A percentile compares a stretch with the other conserved stretches of the same genome.
phyloP scores from a whole-genome alignment of 53 echinoderm and acorn worm species.

The Zoroaster sp. region DNA sequence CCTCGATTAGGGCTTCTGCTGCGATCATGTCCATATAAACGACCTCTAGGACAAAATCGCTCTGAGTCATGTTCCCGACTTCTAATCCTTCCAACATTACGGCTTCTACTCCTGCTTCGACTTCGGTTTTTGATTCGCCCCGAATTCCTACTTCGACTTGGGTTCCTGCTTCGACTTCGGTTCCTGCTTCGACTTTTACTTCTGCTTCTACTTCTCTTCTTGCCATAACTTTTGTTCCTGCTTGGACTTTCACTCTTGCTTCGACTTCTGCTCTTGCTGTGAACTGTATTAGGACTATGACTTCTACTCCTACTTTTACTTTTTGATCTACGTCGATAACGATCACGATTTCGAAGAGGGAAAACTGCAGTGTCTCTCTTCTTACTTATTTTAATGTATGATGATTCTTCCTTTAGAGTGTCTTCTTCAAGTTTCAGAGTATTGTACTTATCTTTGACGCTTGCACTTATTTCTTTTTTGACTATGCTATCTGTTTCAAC shows the following conservation, averaged over 20 bases:
- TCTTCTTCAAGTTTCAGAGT: slow-evolving; percentile 23
- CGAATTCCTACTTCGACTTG: not conserved
- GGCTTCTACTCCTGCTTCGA: not conserved
- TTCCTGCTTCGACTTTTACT: not conserved
- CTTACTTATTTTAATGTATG: slow-evolving; percentile 15
- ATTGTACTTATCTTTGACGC: slow-evolving; percentile 45
- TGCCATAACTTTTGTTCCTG: not conserved
- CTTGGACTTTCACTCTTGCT: not conserved
- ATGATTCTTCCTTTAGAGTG: not conserved
- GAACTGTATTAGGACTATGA: not conserved
- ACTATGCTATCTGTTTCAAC: not conserved
- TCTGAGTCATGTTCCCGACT: slow-evolving; percentile 16
- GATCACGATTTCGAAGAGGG: slow-evolving; percentile 28
- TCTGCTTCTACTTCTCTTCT: not conserved
- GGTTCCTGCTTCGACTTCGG: not conserved
- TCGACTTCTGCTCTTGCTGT: not conserved
- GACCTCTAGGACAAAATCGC: not conserved
- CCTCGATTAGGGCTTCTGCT: slow-evolving; percentile 7
- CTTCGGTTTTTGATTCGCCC: not conserved
- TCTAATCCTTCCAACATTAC: not conserved
- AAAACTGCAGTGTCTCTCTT: not conserved
- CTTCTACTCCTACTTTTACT: slow-evolving; percentile 37
- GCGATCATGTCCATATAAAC: not conserved
- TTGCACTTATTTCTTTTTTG: slow-evolving; percentile 39
- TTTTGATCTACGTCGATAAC: slow-evolving; percentile 12